These are phyloP conservation scores for Apamea anceps DNA, from an alignment of 2,888 invertebrate genomes.

Conservation along the genomic window DNA sequence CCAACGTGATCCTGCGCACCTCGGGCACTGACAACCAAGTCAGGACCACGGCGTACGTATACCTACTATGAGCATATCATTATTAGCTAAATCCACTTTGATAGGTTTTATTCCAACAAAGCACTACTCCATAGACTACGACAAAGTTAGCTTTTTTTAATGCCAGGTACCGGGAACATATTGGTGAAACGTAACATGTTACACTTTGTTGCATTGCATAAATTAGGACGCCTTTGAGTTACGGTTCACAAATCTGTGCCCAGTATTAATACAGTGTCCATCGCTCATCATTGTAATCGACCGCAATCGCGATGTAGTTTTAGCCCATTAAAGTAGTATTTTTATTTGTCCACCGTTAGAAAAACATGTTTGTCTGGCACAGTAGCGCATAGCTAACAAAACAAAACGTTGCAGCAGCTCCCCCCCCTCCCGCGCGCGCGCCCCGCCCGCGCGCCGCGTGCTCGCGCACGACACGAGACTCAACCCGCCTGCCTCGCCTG, in stretches of 20 bases:
- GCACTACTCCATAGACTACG: not conserved
- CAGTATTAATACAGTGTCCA: not conserved
- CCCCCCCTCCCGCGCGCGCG: conserved; percentile 56
- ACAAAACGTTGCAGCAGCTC: not conserved
- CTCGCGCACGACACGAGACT: conserved; percentile 73
- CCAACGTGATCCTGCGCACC: conserved; percentile 70
- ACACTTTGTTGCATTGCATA: not conserved
- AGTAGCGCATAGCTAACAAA: not conserved
- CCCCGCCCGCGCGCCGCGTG: conserved; percentile 49
- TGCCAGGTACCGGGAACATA: not conserved
- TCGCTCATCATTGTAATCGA: not conserved
- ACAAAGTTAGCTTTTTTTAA: not conserved
- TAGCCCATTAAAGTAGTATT: not conserved
- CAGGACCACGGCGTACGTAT: conserved; percentile 55
- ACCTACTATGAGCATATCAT: not conserved
- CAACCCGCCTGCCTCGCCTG: conserved; percentile 69
- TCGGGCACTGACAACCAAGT: conserved; percentile 7
- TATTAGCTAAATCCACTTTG: not conserved
- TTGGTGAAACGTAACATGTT: not conserved
- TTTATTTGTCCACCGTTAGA: not conserved
- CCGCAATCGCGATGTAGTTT: not conserved
- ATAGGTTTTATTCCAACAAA: not conserved
- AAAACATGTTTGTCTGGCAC: not conserved
- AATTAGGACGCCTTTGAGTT: not conserved
- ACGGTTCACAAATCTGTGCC: not conserved